Evolutionary conservation across 2,888 invertebrate species (phyloP).

Genomic region (Thymelicus acteon): DNA sequence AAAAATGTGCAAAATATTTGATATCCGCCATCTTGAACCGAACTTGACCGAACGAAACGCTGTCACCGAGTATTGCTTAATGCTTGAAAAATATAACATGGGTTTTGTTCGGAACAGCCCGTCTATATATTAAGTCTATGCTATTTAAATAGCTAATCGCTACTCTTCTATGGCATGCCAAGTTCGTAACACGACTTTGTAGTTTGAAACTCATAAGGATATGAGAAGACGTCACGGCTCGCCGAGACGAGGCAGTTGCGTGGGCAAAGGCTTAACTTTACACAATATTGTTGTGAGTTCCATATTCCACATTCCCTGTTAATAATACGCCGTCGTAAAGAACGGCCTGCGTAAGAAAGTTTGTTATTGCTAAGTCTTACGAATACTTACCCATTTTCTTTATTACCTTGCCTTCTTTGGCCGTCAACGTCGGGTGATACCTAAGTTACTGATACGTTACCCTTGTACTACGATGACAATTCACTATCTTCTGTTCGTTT

Average conservation of each 20-base stretch:
- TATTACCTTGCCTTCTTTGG: too few relatives aligned
- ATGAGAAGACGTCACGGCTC: constrained; percentile 53
- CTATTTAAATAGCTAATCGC: neutral
- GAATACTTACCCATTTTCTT: neutral
- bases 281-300: constrained; percentile 24
- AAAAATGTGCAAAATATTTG: too few relatives aligned
- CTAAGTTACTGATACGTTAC: too few relatives aligned
- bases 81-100: too few relatives aligned
- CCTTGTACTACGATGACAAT: too few relatives aligned
- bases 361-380: neutral
- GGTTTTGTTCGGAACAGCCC: too few relatives aligned
- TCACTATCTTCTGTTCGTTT: too few relatives aligned
- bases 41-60: too few relatives aligned
- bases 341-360: constrained; percentile 1
- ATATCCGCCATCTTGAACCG: too few relatives aligned
- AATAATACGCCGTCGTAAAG: neutral
- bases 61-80: too few relatives aligned
- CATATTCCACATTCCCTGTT: neutral
- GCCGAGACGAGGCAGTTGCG: constrained; percentile 39
- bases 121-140: too few relatives aligned
- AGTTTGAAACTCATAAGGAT: constrained; percentile 57
- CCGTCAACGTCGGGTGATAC: too few relatives aligned
- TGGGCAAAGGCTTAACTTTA: constrained; percentile 30
- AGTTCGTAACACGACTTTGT: neutral
- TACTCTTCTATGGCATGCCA: neutral